These are phyloP conservation scores for Oryctes rhinoceros DNA, from an alignment of 1,140 invertebrate species.

Conservation along the genomic window DNA sequence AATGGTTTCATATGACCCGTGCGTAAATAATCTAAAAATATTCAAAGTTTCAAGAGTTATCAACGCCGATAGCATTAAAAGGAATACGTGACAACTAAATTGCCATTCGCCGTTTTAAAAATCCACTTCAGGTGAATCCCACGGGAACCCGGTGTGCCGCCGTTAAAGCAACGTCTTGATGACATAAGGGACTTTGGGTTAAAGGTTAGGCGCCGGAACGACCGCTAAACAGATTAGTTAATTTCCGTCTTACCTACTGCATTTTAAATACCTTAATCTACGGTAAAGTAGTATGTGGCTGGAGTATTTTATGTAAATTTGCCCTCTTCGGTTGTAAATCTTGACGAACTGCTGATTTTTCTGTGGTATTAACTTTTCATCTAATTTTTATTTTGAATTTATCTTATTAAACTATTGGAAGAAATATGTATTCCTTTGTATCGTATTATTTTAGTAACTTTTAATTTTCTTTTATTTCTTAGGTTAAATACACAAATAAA, in stretches of 20 bases:
- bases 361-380: neutral
- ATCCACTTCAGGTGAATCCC: slow-evolving; percentile 39
- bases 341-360: neutral
- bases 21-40: no score
- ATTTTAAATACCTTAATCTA: slow-evolving; percentile 42
- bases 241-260: slow-evolving; percentile 38
- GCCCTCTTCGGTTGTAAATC: slow-evolving; percentile 1
- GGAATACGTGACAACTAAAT: neutral
- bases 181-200: slow-evolving; percentile 41
- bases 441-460: no score
- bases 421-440: no score
- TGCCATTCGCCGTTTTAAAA: slow-evolving; percentile 35
- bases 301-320: neutral
- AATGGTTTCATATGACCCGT: no score
- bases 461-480: no score
- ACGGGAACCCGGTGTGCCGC: neutral
- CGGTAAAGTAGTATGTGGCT: slow-evolving; percentile 3
- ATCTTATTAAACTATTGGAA: no score
- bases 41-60: no score
- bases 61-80: neutral
- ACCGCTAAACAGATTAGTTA: slow-evolving; percentile 43
- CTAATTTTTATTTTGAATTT: no score
- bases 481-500: no score
- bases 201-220: slow-evolving; percentile 33
- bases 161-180: slow-evolving; percentile 38